Evolutionary conservation across 2,113 vertebrate genomes (phyloP), one percentile per base, ranked within the genome.

Genomic region (Suncus etruscus): DNA sequence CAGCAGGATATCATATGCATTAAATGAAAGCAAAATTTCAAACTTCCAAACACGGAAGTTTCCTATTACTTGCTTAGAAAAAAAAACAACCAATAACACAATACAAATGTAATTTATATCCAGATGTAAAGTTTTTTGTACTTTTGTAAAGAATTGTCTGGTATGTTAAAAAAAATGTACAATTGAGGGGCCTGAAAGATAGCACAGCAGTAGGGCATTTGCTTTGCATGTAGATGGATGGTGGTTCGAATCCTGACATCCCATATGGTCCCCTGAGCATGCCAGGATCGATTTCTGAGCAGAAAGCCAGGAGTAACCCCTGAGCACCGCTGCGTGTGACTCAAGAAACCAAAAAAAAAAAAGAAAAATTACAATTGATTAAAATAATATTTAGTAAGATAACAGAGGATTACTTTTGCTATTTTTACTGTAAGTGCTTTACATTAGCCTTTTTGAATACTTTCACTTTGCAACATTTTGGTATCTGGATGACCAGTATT

Each of bases 121-220:
- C 68, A 90, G 92, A 70, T 66, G 51, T 92, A 29, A 10, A 4
- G 10, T 83, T 74, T 75, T 78, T 54, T 58, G 51, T 22, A 61
- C 9, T 93, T 89, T 93, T 89, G 86, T 70, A 91, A 92, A 51
- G 39, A 82, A 86, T 54, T 89, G n/a, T 50, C 48, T 80, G 68
- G 11, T 58, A 54, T 8, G 24, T 83, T 72, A 91, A 11, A 88
- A 39, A 39, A 39, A 39, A 39, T 3, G 5, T 3, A 39, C 3
- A 39, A 39, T 3, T 39, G 5, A 3, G 39, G 39, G 39, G 39
- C 39, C 39, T 5, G 39, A 5, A 5, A 39, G 39, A 39, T 39
- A 39, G 39, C 39, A 39, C n/a, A n/a, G n/a, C n/a, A n/a, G n/a
- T 39, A 39, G 5, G 39, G 39, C 39, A 5, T 39, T 39, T 39